Evolutionary conservation across 2,113 vertebrate species (phyloP), one percentile per base, ranked within the genome.

Genomic region (Sturnira hondurensis): DNA sequence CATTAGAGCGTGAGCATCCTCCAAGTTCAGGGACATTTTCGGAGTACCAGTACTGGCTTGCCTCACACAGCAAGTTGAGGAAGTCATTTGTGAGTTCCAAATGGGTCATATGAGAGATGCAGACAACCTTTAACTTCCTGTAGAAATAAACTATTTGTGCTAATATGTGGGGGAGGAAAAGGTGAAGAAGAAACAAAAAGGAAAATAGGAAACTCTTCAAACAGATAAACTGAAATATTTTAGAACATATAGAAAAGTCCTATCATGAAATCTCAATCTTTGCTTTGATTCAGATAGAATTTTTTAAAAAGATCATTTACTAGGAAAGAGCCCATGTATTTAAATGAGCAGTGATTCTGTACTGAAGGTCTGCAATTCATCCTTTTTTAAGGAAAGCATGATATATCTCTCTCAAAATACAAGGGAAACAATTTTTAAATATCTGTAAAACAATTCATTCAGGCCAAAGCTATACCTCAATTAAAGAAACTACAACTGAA

Each of bases 341-440:
- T 61, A 19, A 95, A 41, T 61, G 70, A 52, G 22, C 28, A 90
- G 17, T 16, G 17, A 71, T 83, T 77, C 43, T 13, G 2, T 68
- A 56, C 58, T 41, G 24, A 73, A 58, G 65, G 4, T 26, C 38
- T 67, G 7, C 10, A 58, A 45, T 58, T 45, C 36, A 26, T 20
- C 36, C 71, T 28, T 16, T 92, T 94, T 91, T 61, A 33, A 28
- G 61, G 47, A 61, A 33, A 77, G 31, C 54, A 43, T 67, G 86
- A 95, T 97, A 95, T 95, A 94, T 77, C 47, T 65, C 91, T 97
- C 97, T 95, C 52, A 54, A 92, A 95, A 89, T 63, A 71, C 26
- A 70, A 77, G 22, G 9, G 41, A 4, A 71, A 33, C 1, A n/a
- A 33, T 83, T 93, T 71, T 54, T 8, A 38, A 80, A 87, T 86